A percentile compares a stretch with the other conserved stretches of the same genome.
Conservation (phyloP, 64 coral and sea anemone species). For the Porites australiensis region DNA sequence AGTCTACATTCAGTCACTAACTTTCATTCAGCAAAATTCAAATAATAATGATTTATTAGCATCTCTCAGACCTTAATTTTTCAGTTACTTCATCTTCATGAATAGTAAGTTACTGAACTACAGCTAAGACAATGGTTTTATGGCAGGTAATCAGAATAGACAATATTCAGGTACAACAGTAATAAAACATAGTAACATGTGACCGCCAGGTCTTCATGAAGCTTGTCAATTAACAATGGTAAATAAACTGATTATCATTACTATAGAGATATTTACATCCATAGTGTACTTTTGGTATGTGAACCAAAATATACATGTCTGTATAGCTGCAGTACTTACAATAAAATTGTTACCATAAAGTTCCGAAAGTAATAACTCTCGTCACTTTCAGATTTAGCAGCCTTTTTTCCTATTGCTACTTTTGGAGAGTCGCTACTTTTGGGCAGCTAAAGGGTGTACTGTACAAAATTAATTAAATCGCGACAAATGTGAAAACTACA, state of each 20-base stretch:
- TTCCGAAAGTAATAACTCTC: no score
- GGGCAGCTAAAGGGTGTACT: no score
- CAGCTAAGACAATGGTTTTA: constrained; percentile 9
- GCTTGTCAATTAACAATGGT: constrained; percentile 1
- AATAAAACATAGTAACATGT: neutral
- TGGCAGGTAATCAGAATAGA: neutral
- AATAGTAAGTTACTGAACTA: neutral
- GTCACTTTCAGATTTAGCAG: no score
- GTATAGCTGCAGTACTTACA: no score
- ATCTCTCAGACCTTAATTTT: no score
- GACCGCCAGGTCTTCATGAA: neutral
- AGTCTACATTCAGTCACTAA: neutral
- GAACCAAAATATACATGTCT: no score
- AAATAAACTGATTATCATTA: neutral
- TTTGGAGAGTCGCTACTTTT: no score
- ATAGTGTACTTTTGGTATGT: neutral
- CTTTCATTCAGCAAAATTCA: constrained; percentile 7
- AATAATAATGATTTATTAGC: no score
- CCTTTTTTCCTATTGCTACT: no score
- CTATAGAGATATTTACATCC: neutral
- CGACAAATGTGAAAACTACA: no score
- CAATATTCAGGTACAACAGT: neutral
- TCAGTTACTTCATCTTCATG: neutral
- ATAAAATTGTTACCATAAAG: no score
- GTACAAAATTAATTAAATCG: no score